These are phyloP conservation scores for Poecilobothrus nobilitatus DNA, from an alignment of 2,888 invertebrate species.

Conservation along the genomic window DNA sequence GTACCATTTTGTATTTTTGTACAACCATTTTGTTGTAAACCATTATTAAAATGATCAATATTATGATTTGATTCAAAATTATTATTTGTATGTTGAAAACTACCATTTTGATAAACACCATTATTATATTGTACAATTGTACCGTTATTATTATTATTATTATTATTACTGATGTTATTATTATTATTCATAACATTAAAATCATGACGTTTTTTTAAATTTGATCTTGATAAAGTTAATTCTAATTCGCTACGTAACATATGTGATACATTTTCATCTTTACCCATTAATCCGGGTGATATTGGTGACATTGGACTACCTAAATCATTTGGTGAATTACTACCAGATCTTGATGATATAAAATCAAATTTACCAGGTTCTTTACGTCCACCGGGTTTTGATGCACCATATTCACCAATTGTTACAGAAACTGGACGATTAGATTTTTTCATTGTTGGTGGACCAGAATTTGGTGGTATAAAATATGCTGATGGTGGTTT, in stretches of 20 bases:
- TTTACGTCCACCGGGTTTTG: constrained; percentile 47
- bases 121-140: constrained; percentile 28
- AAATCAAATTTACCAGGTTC: constrained; percentile 68
- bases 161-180: background rate
- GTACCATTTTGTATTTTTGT: constrained; percentile 5
- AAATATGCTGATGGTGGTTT: constrained; percentile 65
- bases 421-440: constrained; percentile 58
- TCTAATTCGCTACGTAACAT: constrained; percentile 65
- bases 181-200: background rate
- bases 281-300: constrained; percentile 2
- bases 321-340: constrained; percentile 35
- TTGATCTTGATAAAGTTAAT: constrained; percentile 66
- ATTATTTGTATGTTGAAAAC: constrained; percentile 18
- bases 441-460: constrained; percentile 51
- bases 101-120: constrained; percentile 5
- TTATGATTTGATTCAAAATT: constrained; percentile 45
- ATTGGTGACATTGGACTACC: background rate
- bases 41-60: constrained; percentile 27
- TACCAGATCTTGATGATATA: constrained; percentile 37
- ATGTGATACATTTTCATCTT: constrained; percentile 47
- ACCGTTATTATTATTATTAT: constrained; percentile 46
- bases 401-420: constrained; percentile 58
- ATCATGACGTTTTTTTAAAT: constrained; percentile 62
- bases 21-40: background rate
- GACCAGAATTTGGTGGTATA: constrained; percentile 49